phyloP scores from a whole-genome alignment of 2,888 invertebrate species.

The Ochropleura leucogaster region DNA sequence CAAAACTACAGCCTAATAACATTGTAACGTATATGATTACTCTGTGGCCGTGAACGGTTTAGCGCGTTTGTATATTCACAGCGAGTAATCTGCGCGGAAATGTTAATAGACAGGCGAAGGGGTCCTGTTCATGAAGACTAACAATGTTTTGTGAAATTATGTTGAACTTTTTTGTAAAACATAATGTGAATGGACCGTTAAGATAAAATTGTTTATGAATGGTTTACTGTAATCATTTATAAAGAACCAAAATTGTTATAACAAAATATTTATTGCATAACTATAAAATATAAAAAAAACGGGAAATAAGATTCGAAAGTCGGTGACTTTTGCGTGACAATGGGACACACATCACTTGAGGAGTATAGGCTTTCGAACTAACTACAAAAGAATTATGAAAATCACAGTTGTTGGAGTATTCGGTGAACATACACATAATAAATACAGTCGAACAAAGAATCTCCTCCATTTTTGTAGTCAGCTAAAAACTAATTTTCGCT shows the following conservation, averaged over 20 bases:
- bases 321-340: too few species aligned
- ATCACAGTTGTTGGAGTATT: too few species aligned
- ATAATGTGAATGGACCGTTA: not conserved
- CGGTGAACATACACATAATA: too few species aligned
- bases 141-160: not conserved
- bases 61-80: conserved; percentile 24
- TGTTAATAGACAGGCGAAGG: conserved; percentile 22
- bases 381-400: too few species aligned
- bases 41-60: conserved; percentile 29
- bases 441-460: too few species aligned
- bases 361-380: too few species aligned
- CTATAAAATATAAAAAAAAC: not conserved
- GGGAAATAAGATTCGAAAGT: too few species aligned
- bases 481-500: too few species aligned
- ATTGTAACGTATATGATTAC: conserved; percentile 14
- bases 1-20: not conserved
- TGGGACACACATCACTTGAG: too few species aligned
- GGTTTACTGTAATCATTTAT: not conserved
- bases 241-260: not conserved
- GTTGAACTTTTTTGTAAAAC: not conserved
- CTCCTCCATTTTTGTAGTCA: too few species aligned
- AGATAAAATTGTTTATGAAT: not conserved
- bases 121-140: conserved; percentile 4
- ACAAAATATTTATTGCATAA: not conserved
- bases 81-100: conserved; percentile 16